Conservation (phyloP, 2,888 invertebrate genomes). For the Chloromyia formosa region DNA sequence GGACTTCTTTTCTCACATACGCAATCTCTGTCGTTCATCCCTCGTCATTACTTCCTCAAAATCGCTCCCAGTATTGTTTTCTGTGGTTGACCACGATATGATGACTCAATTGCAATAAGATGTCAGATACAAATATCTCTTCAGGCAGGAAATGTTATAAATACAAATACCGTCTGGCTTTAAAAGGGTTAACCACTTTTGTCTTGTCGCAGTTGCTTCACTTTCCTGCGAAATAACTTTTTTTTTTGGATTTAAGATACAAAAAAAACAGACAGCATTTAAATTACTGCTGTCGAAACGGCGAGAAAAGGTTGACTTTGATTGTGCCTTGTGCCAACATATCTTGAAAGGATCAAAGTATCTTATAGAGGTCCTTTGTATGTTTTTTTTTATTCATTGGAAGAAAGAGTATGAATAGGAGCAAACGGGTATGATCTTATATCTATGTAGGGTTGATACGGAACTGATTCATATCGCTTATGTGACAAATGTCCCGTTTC, state of each 20-base stretch:
- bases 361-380: slow-evolving; percentile 15
- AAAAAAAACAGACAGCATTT: too few relatives aligned
- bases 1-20: background rate
- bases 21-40: background rate
- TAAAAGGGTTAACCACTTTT: slow-evolving; percentile 30
- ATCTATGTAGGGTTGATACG: slow-evolving; percentile 20
- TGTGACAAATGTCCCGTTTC: slow-evolving; percentile 46
- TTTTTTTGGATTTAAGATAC: too few relatives aligned
- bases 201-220: slow-evolving; percentile 1
- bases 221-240: too few relatives aligned
- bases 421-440: background rate
- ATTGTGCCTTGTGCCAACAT: too few relatives aligned
- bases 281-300: background rate
- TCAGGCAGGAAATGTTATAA: too few relatives aligned
- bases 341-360: background rate
- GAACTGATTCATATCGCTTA: background rate
- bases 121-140: background rate
- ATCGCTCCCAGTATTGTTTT: slow-evolving; percentile 13
- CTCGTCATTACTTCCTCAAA: background rate
- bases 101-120: slow-evolving; percentile 10
- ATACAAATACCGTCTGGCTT: background rate
- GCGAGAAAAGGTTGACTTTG: slow-evolving; percentile 27
- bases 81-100: slow-evolving; percentile 40
- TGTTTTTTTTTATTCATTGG: background rate
- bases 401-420: background rate